phyloP scores from a whole-genome alignment of 2,113 vertebrate species.

The Murina feae region DNA sequence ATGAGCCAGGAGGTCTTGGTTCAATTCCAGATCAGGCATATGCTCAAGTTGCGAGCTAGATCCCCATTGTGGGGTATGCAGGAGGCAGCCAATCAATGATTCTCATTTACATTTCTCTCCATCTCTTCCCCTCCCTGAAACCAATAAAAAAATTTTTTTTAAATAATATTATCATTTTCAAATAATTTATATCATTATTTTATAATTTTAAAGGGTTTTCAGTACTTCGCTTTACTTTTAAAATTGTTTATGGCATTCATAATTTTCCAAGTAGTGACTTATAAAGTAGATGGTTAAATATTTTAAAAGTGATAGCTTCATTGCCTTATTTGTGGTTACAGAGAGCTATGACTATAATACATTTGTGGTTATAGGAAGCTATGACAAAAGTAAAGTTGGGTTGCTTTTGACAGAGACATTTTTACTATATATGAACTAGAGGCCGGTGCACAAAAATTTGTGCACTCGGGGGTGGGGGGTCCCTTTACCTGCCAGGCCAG shows the following conservation, averaged over 20 bases:
- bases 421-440: not conserved
- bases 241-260: not conserved
- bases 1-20: too few species aligned
- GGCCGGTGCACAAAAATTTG: too few species aligned
- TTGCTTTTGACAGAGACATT: not conserved
- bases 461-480: too few species aligned
- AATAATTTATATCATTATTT: not conserved
- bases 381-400: not conserved
- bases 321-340: not conserved
- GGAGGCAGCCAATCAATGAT: too few species aligned
- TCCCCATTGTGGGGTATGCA: too few species aligned
- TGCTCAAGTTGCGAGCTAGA: too few species aligned
- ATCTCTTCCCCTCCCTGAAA: too few species aligned
- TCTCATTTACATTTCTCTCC: too few species aligned
- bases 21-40: too few species aligned
- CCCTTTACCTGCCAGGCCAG: too few species aligned
- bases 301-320: not conserved
- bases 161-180: not conserved
- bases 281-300: not conserved
- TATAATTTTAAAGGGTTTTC: not conserved
- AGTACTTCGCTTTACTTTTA: not conserved
- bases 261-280: not conserved
- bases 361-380: not conserved
- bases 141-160: too few species aligned
- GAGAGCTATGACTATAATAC: not conserved